Evolutionary conservation across 2,797 vertebrate genomes (phyloP).

Genomic region (Poeciliopsis infans): DNA sequence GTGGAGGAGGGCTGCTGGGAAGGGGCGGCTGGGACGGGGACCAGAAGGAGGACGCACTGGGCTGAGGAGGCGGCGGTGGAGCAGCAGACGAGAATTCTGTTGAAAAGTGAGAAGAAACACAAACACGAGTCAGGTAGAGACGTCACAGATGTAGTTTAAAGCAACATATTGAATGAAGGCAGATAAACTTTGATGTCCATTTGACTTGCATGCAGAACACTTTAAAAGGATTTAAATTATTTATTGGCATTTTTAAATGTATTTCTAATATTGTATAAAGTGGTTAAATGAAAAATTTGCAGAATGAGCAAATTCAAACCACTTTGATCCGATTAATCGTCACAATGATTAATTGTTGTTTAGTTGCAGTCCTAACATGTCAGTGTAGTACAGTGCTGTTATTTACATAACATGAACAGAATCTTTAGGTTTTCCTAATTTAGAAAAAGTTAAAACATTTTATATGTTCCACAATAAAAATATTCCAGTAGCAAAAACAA

Average conservation of each 20-base stretch:
- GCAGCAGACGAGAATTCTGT: slow-evolving; percentile 47
- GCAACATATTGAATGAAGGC: neutral
- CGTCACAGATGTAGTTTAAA: neutral
- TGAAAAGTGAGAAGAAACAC: neutral
- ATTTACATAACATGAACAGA: neutral
- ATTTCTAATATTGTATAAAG: too few relatives aligned
- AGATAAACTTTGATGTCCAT: neutral
- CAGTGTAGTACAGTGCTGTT: neutral
- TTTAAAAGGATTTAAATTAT: too few relatives aligned
- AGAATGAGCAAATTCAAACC: too few relatives aligned
- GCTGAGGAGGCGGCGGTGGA: slow-evolving; percentile 74
- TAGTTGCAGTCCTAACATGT: too few relatives aligned
- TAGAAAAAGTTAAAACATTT: neutral
- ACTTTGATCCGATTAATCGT: too few relatives aligned
- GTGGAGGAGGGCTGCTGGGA: slow-evolving; percentile 83
- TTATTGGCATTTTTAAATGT: too few relatives aligned
- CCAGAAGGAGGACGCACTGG: slow-evolving; percentile 77
- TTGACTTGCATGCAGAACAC: neutral
- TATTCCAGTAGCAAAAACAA: neutral
- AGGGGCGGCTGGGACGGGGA: slow-evolving; percentile 80
- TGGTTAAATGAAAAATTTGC: too few relatives aligned
- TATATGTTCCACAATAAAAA: neutral
- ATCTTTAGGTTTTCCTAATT: neutral
- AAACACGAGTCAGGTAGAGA: neutral
- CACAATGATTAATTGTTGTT: too few relatives aligned